Evolutionary conservation across 2,797 vertebrate genomes (phyloP).

Genomic region (Tachyglossus aculeatus): DNA sequence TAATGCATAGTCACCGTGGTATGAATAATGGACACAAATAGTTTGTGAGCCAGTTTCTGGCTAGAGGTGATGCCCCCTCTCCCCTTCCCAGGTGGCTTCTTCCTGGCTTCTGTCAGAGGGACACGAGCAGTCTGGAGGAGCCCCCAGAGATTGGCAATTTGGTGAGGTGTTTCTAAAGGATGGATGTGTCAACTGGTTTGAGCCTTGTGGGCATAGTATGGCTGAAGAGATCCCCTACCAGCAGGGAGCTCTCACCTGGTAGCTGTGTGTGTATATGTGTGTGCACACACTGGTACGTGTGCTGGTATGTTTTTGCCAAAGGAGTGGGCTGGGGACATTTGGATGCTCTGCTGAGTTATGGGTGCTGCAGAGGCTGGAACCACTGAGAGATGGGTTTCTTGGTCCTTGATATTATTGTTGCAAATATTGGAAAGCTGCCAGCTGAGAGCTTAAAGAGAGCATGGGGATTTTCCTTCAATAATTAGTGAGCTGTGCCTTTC

Average conservation of each 20-base stretch:
- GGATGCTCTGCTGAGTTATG: slow-evolving; percentile 34
- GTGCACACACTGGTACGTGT: too few relatives aligned
- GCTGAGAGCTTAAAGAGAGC: not conserved
- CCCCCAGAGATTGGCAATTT: slow-evolving; percentile 65
- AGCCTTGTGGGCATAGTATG: slow-evolving; percentile 62
- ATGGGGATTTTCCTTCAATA: not conserved
- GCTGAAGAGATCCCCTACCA: slow-evolving; percentile 47
- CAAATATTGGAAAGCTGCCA: not conserved
- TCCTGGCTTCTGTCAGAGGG: slow-evolving; percentile 72
- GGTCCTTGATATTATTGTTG: not conserved
- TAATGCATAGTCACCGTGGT: too few relatives aligned
- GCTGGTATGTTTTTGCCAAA: slow-evolving; percentile 4
- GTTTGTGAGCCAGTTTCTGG: not conserved
- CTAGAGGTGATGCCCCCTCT: slow-evolving; percentile 8
- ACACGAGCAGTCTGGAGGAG: slow-evolving; percentile 67
- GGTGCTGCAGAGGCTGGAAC: slow-evolving; percentile 66
- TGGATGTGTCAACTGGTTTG: slow-evolving; percentile 61
- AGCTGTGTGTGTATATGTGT: not conserved
- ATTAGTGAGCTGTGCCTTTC: not conserved
- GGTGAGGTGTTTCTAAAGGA: slow-evolving; percentile 61
- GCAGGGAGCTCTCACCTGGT: slow-evolving; percentile 3
- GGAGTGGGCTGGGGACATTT: slow-evolving; percentile 10
- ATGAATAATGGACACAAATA: too few relatives aligned
- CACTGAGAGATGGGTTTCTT: not conserved
- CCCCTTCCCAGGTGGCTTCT: slow-evolving; percentile 70